Percentiles rank a stretch among this genome's conserved stretches.
phyloP scores from a whole-genome alignment of 2,113 vertebrate species.

The Orcinus orca region DNA sequence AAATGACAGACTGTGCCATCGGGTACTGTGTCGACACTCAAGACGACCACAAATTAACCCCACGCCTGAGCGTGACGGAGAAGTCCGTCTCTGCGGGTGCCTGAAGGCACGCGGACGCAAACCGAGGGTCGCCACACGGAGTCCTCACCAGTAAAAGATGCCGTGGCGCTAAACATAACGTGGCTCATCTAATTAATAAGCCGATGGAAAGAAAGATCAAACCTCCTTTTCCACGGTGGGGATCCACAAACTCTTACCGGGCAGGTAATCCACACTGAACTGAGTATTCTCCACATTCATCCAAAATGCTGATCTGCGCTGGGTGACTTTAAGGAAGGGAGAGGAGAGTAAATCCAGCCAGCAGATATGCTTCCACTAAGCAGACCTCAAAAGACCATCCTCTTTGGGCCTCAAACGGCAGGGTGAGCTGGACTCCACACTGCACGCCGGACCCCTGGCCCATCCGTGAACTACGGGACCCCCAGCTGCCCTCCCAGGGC shows the following conservation, averaged over 20 bases:
- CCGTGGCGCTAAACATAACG: not conserved
- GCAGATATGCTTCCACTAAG: not conserved
- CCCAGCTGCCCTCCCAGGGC: no score
- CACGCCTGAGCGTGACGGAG: not conserved
- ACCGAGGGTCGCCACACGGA: not conserved
- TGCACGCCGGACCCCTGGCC: not conserved
- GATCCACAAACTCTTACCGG: not conserved
- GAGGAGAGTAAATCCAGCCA: not conserved
- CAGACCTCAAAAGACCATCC: no score
- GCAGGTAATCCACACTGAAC: not conserved
- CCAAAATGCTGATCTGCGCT: not conserved
- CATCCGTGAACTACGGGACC: no score
- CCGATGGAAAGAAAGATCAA: not conserved
- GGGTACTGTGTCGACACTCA: not conserved
- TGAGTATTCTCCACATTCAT: not conserved
- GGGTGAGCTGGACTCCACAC: not conserved
- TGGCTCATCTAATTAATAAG: not conserved
- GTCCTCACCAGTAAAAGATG: not conserved
- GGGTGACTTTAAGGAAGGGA: not conserved
- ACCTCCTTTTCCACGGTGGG: not conserved
- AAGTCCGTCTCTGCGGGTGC: not conserved
- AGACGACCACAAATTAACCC: not conserved
- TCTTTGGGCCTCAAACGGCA: no score
- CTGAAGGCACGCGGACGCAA: not conserved
- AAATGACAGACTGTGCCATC: no score